phyloP scores from a whole-genome alignment of 2,797 vertebrate genomes.

The Diceros bicornis region DNA sequence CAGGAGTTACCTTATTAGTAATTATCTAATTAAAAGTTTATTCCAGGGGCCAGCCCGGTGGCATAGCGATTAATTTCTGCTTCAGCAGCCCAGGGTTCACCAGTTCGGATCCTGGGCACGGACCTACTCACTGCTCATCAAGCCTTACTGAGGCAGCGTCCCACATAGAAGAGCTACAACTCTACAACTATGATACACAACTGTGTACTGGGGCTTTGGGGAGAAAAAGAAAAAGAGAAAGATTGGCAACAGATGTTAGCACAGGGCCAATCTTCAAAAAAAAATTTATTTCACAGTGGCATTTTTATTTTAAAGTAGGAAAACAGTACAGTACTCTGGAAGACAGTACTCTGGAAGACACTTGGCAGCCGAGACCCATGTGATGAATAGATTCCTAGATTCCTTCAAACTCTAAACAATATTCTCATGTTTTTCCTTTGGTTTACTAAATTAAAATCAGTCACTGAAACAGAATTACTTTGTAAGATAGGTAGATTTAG shows the following conservation, averaged over 20 bases:
- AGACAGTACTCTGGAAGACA: neutral
- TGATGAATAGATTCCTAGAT: neutral
- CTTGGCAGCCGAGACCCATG: neutral
- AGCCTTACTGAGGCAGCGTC: no score
- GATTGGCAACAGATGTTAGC: no score
- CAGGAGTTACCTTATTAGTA: neutral
- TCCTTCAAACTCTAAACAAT: neutral
- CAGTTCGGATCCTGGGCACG: no score
- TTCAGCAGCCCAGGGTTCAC: no score
- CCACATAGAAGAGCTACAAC: no score
- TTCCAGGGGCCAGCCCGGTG: no score
- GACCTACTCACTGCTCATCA: no score
- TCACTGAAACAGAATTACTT: neutral
- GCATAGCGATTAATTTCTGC: no score
- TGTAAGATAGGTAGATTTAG: neutral
- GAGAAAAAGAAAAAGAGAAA: no score
- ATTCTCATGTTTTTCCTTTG: neutral
- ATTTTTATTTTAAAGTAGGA: slow-evolving; percentile 43
- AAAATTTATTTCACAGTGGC: slow-evolving; percentile 16
- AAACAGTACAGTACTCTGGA: neutral
- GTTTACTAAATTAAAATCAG: slow-evolving; percentile 52
- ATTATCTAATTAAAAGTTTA: neutral
- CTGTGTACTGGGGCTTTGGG: no score
- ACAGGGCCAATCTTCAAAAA: no score
- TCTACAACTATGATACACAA: no score